phyloP scores from a whole-genome alignment of 92 coral and sea anemone species.

The Diadumene lineata region DNA sequence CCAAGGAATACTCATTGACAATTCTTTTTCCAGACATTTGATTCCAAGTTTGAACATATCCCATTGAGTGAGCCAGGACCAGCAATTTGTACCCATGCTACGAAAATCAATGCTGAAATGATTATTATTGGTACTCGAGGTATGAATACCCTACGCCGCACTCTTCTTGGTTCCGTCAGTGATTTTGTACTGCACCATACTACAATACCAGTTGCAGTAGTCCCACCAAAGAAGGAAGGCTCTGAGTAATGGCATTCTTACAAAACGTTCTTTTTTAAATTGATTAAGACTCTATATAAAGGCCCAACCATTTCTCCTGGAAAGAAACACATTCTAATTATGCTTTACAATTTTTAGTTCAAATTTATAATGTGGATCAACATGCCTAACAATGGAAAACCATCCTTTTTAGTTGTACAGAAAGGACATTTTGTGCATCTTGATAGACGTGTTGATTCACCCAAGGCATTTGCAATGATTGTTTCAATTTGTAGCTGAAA shows the following conservation, averaged over 20 bases:
- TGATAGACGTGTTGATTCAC: no score
- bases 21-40: neutral
- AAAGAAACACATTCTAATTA: neutral
- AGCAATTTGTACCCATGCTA: slow-evolving; percentile 12
- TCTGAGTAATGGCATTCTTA: neutral
- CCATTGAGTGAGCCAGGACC: neutral
- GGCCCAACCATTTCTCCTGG: neutral
- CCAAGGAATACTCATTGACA: neutral
- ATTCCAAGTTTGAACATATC: neutral
- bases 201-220: slow-evolving; percentile 29
- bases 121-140: slow-evolving; percentile 37
- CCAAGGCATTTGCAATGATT: no score
- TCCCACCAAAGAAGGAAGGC: slow-evolving; percentile 17
- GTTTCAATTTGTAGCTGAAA: no score
- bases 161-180: slow-evolving; percentile 38
- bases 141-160: slow-evolving; percentile 29
- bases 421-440: no score
- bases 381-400: no score
- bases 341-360: no score
- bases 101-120: slow-evolving; percentile 1
- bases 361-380: no score
- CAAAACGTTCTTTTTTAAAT: neutral
- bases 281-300: neutral
- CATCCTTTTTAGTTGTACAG: no score
- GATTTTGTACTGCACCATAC: slow-evolving; percentile 41